A percentile compares a stretch with the other conserved stretches of the same genome.
These are phyloP conservation scores for Chloropsis hardwickii DNA, from an alignment of 2,113 vertebrate species.

Conservation along the genomic window DNA sequence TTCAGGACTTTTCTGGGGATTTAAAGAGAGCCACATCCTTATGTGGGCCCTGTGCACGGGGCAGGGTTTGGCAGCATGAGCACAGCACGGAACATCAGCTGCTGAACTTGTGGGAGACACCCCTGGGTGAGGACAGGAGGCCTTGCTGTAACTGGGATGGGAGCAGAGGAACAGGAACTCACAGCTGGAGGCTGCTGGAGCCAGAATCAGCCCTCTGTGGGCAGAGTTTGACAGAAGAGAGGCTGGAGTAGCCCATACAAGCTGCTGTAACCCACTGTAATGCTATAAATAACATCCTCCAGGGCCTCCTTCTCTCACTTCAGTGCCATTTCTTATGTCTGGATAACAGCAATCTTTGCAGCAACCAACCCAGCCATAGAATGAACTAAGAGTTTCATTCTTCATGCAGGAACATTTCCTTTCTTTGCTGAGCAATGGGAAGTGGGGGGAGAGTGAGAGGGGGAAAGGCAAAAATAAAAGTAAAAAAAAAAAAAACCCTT, in stretches of 20 bases:
- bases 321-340: background rate
- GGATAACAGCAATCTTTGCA: background rate
- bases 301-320: background rate
- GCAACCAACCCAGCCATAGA: background rate
- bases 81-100: background rate
- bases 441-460: background rate
- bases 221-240: background rate
- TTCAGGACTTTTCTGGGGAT: background rate
- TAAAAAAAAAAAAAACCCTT: rapidly evolving
- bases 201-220: background rate
- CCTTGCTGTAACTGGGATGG: background rate
- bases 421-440: background rate
- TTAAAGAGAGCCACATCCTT: background rate
- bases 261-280: background rate
- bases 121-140: background rate
- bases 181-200: slow-evolving; percentile 3
- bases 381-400: background rate
- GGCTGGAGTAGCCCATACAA: background rate
- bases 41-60: rapidly evolving
- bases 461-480: background rate
- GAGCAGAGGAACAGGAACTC: background rate
- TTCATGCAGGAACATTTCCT: background rate
- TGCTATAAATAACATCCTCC: background rate
- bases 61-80: background rate
- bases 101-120: background rate